Evolutionary conservation across 2,113 vertebrate species (phyloP).

Genomic region (Tetraodon nigroviridis): DNA sequence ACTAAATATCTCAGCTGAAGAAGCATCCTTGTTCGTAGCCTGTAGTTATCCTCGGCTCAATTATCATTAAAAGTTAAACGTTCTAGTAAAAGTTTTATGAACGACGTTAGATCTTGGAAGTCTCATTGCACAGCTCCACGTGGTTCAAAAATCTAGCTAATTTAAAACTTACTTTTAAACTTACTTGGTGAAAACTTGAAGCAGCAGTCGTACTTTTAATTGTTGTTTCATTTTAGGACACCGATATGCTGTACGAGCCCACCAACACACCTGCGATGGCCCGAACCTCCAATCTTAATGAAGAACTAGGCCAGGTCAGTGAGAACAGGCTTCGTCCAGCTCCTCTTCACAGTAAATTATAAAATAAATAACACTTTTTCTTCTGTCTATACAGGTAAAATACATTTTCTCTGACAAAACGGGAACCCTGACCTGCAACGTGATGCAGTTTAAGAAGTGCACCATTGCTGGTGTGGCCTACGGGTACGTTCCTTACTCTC

Average conservation of each 20-base stretch:
- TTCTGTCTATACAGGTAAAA: conserved; percentile 82
- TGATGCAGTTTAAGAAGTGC: conserved; percentile 99
- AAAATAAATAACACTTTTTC: background rate
- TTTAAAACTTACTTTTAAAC: background rate
- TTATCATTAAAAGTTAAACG: conserved; percentile 40
- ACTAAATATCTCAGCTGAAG: conserved; percentile 8
- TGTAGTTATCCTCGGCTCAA: conserved; percentile 30
- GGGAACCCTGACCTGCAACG: conserved; percentile 96
- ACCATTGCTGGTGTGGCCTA: conserved; percentile 93
- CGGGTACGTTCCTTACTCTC: conserved; percentile 78
- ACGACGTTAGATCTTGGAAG: conserved; percentile 23
- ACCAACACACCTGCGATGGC: conserved; percentile 94
- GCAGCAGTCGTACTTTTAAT: background rate
- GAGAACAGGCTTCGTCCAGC: background rate
- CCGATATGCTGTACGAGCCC: conserved; percentile 93
- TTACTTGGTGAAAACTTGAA: background rate
- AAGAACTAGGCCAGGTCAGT: conserved; percentile 95
- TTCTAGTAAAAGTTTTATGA: conserved; percentile 1
- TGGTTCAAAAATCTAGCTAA: conserved; percentile 13
- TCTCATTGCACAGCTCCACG: background rate
- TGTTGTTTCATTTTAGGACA: conserved; percentile 76
- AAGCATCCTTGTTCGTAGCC: conserved; percentile 10
- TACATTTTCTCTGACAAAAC: conserved; percentile 99
- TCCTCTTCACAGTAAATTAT: background rate
- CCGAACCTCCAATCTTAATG: conserved; percentile 96